A percentile compares a stretch with the other conserved stretches of the same genome.
These are phyloP conservation scores for Linyphia triangularis DNA, from an alignment of 2,888 invertebrate genomes.

Conservation along the genomic window DNA sequence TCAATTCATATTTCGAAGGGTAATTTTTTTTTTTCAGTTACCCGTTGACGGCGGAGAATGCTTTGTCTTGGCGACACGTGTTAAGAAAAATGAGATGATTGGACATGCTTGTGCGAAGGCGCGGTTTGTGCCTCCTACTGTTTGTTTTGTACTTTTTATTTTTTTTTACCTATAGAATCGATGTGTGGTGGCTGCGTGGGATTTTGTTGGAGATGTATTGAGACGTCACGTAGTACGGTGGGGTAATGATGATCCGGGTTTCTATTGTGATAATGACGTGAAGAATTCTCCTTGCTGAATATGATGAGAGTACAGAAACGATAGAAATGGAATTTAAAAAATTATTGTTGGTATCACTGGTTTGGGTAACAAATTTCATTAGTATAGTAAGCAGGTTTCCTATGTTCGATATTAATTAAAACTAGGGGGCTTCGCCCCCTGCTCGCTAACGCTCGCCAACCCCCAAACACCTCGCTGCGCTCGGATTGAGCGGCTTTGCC, in stretches of 20 bases:
- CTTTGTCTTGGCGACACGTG: slow-evolving; percentile 45
- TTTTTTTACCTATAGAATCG: neutral
- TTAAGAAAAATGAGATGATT: slow-evolving; percentile 36
- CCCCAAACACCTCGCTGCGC: too few relatives aligned
- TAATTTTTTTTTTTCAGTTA: neutral
- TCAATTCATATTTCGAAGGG: slow-evolving; percentile 60
- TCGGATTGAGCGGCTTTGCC: too few relatives aligned
- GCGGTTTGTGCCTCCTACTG: neutral
- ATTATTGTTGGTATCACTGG: too few relatives aligned
- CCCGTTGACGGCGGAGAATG: neutral
- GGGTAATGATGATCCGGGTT: neutral
- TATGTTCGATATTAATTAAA: too few relatives aligned
- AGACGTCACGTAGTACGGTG: slow-evolving; percentile 34
- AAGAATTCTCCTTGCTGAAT: neutral
- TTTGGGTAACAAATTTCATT: too few relatives aligned
- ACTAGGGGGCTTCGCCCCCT: too few relatives aligned
- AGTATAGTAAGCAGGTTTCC: too few relatives aligned
- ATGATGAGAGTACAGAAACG: too few relatives aligned
- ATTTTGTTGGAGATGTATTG: neutral
- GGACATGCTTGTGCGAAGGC: slow-evolving; percentile 19
- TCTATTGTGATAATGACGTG: neutral
- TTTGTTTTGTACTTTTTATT: neutral
- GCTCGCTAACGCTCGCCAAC: too few relatives aligned
- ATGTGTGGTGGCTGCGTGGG: neutral
- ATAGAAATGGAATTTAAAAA: too few relatives aligned